A percentile compares a stretch with the other conserved stretches of the same genome.
These are phyloP conservation scores for Wasmannia auropunctata DNA, from an alignment of 1,140 invertebrate genomes.

Conservation along the genomic window DNA sequence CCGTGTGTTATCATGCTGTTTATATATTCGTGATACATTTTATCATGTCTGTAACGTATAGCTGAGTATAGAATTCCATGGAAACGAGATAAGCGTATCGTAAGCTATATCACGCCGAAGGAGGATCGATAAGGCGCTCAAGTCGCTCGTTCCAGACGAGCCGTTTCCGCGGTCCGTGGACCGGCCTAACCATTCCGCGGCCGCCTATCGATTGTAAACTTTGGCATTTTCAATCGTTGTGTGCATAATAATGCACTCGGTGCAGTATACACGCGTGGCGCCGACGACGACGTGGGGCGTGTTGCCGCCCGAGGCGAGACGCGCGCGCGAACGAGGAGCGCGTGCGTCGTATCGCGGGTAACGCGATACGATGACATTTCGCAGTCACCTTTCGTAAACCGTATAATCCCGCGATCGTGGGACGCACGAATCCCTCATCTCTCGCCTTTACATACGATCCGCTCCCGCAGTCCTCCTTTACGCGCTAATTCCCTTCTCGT, in stretches of 20 bases:
- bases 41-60: not conserved
- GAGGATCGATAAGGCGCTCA: constrained; percentile 11
- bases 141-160: not conserved
- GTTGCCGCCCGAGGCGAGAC: constrained; percentile 26
- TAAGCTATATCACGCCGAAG: not conserved
- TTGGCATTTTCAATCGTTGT: constrained; percentile 57
- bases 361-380: constrained; percentile 70
- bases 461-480: constrained; percentile 31
- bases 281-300: not conserved
- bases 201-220: constrained; percentile 20
- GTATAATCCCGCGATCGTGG: constrained; percentile 73
- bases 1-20: not conserved
- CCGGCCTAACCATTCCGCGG: not conserved
- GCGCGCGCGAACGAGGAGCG: not conserved
- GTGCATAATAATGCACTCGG: constrained; percentile 22
- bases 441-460: constrained; percentile 64
- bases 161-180: not conserved
- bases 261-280: not conserved
- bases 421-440: constrained; percentile 66
- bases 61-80: not conserved
- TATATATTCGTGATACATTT: not conserved
- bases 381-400: constrained; percentile 71
- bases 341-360: constrained; percentile 36
- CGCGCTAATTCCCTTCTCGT: constrained; percentile 6
- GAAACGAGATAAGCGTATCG: not conserved